These are phyloP conservation scores for Dorcus parallelipipedus DNA, from an alignment of 2,888 invertebrate species.

Conservation along the genomic window DNA sequence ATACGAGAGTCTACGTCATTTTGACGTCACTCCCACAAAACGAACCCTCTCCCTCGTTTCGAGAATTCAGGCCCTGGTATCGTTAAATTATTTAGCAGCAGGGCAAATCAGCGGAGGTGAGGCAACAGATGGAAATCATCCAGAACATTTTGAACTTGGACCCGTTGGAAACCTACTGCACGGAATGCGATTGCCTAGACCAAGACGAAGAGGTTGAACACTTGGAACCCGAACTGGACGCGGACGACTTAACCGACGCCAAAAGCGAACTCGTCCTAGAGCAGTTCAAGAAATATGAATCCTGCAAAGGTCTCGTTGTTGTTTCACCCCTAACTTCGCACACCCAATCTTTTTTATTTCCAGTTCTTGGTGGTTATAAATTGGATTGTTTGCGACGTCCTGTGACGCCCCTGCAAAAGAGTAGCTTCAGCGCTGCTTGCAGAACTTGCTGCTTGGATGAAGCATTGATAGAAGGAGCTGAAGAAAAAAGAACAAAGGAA, in stretches of 20 bases:
- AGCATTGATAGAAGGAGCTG: not conserved
- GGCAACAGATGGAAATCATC: conserved; percentile 26
- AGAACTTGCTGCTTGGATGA: not conserved
- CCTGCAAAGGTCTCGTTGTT: not conserved
- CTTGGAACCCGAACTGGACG: conserved; percentile 28
- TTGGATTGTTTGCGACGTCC: conserved; percentile 12
- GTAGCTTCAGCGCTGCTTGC: not conserved
- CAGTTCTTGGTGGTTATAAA: not conserved
- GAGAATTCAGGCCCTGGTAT: too few species aligned
- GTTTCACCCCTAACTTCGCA: not conserved
- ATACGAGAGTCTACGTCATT: too few species aligned
- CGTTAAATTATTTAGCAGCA: not conserved
- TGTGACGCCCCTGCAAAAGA: conserved; percentile 12
- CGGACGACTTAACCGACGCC: conserved; percentile 11
- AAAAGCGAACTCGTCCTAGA: conserved; percentile 13
- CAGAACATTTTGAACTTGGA: conserved; percentile 23
- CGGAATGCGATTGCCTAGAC: conserved; percentile 22
- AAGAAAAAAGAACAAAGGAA: not conserved
- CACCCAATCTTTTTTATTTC: not conserved
- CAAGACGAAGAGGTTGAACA: conserved; percentile 28
- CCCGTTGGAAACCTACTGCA: not conserved
- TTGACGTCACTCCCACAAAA: too few species aligned
- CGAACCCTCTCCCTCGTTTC: too few species aligned
- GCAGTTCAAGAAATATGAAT: conserved; percentile 2
- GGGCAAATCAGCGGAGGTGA: conserved; percentile 9